These are phyloP conservation scores for Scalopus aquaticus DNA, from an alignment of 2,113 vertebrate species.

Conservation along the genomic window DNA sequence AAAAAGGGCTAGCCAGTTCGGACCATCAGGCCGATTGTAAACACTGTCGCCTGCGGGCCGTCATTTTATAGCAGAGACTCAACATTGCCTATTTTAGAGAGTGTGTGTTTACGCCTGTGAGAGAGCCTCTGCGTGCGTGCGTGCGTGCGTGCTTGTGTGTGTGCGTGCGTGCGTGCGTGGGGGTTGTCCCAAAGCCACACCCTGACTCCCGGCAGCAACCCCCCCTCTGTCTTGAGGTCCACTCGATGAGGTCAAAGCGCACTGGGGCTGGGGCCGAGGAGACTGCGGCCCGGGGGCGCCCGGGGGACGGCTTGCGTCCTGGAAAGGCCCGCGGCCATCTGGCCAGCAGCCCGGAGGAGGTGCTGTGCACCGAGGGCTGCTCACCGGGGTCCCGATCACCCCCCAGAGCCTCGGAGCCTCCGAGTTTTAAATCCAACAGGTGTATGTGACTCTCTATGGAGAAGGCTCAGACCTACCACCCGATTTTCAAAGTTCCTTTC, in stretches of 20 bases:
- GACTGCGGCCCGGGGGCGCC: background rate
- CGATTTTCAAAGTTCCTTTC: background rate
- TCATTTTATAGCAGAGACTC: conserved; percentile 66
- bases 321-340: background rate
- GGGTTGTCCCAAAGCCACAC: conserved; percentile 53
- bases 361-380: background rate
- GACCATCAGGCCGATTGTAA: conserved; percentile 51
- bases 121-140: background rate
- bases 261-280: background rate
- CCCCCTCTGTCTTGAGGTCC: background rate
- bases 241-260: fast-evolving
- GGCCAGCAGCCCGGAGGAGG: background rate
- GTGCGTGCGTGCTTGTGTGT: background rate
- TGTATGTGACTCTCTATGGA: fast-evolving
- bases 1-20: background rate
- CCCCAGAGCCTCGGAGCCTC: fast-evolving
- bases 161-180: conserved; percentile 17
- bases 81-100: conserved; percentile 68
- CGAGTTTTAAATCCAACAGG: background rate
- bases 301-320: background rate
- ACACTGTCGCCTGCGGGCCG: conserved; percentile 50
- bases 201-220: background rate
- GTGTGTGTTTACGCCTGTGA: conserved; percentile 49
- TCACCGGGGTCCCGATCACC: too few relatives aligned
- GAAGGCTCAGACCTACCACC: background rate